A percentile compares a stretch with the other conserved stretches of the same genome.
phyloP scores from a whole-genome alignment of 2,797 vertebrate species.

The Halcyon leucocephala region DNA sequence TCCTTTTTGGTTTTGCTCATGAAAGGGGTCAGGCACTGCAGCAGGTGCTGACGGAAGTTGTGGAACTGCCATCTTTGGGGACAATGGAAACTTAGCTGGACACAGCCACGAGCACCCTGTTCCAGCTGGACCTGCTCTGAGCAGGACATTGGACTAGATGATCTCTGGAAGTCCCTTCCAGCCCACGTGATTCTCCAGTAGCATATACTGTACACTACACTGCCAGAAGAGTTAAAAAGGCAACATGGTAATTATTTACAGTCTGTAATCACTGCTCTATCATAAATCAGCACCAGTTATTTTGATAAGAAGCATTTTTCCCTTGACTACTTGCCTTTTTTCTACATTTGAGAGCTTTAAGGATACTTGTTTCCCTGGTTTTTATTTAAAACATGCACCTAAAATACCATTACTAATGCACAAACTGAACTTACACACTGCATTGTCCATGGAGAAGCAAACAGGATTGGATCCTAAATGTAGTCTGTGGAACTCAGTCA shows the following conservation, averaged over 20 bases:
- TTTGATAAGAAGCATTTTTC: background rate
- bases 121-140: background rate
- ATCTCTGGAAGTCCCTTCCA: background rate
- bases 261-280: background rate
- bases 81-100: background rate
- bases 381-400: background rate
- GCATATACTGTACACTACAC: background rate
- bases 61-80: background rate
- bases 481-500: slow-evolving; percentile 15
- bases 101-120: background rate
- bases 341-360: background rate
- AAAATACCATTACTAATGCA: background rate
- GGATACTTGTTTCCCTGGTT: background rate
- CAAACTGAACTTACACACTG: background rate
- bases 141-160: background rate
- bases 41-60: background rate
- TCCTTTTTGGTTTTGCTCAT: background rate
- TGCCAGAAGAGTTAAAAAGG: background rate
- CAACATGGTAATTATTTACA: background rate
- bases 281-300: background rate
- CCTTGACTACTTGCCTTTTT: background rate
- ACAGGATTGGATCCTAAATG: background rate
- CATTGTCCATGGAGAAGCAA: background rate
- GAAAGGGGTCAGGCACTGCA: background rate
- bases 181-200: background rate